A percentile compares a stretch with the other conserved stretches of the same genome.
Conservation (phyloP, 2,888 invertebrate species). For the Tuberolachnus salignus region DNA sequence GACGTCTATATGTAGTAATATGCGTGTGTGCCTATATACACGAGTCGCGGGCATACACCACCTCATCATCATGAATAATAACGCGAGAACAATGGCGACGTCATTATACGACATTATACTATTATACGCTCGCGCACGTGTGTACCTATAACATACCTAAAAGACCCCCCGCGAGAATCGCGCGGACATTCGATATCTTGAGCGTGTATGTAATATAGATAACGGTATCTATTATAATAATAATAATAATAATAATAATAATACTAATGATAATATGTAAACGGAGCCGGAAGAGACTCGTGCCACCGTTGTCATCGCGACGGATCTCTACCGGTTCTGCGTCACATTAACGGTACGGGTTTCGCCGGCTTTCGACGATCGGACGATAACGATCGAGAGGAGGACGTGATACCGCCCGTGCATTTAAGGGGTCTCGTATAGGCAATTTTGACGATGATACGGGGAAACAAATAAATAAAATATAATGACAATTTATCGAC, state of each 20-base stretch:
- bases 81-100: conserved; percentile 5
- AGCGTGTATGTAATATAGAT: conserved; percentile 25
- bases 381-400: too few relatives aligned
- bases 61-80: too few relatives aligned
- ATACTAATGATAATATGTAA: not conserved
- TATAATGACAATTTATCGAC: too few relatives aligned
- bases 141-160: not conserved
- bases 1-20: too few relatives aligned
- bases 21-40: too few relatives aligned
- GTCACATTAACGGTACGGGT: not conserved
- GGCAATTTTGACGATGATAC: too few relatives aligned
- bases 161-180: conserved; percentile 26
- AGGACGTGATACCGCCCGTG: too few relatives aligned
- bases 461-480: too few relatives aligned
- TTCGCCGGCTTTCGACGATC: not conserved
- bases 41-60: too few relatives aligned
- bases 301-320: not conserved
- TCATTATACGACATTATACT: not conserved
- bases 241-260: too few relatives aligned
- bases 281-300: conserved; percentile 35
- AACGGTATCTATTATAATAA: not conserved
- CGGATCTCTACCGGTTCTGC: too few relatives aligned
- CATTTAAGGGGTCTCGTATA: too few relatives aligned
- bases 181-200: conserved; percentile 39
- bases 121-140: not conserved